Conservation (phyloP, 2,797 vertebrate genomes). For the Erpetoichthys calabaricus region DNA sequence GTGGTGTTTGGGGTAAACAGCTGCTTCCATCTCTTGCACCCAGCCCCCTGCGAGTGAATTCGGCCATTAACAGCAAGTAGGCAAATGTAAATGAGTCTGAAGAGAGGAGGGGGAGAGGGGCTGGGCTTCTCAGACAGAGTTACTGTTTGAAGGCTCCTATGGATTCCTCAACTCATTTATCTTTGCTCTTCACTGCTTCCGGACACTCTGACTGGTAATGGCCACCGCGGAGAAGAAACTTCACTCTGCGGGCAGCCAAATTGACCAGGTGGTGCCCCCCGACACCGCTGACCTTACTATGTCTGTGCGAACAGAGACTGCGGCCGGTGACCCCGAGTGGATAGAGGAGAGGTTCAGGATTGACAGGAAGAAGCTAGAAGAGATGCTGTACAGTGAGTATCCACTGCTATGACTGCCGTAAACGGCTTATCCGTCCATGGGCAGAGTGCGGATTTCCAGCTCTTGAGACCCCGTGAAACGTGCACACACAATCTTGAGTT, state of each 20-base stretch:
- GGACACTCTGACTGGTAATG: constrained; percentile 1
- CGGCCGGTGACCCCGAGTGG: constrained; percentile 42
- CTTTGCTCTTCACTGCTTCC: background rate
- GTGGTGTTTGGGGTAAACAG: too few relatives aligned
- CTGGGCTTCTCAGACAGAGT: constrained; percentile 1
- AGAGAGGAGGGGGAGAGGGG: background rate
- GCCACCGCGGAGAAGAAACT: background rate
- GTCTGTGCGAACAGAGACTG: too few relatives aligned
- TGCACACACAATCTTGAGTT: too few relatives aligned
- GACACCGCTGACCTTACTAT: too few relatives aligned
- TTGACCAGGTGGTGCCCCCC: too few relatives aligned
- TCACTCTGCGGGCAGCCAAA: too few relatives aligned
- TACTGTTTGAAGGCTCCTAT: background rate
- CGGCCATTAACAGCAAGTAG: too few relatives aligned
- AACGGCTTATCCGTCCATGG: too few relatives aligned
- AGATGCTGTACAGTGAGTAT: constrained; percentile 55
- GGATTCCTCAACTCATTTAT: background rate
- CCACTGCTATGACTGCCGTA: too few relatives aligned
- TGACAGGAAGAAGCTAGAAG: constrained; percentile 63
- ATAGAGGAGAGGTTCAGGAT: constrained; percentile 63
- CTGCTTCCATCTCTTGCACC: too few relatives aligned
- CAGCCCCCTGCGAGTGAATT: background rate
- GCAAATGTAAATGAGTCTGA: background rate
- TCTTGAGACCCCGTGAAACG: too few relatives aligned
- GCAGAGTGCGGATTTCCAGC: too few relatives aligned